Conservation (phyloP, 2,888 invertebrate species). For the Congeria kusceri region DNA sequence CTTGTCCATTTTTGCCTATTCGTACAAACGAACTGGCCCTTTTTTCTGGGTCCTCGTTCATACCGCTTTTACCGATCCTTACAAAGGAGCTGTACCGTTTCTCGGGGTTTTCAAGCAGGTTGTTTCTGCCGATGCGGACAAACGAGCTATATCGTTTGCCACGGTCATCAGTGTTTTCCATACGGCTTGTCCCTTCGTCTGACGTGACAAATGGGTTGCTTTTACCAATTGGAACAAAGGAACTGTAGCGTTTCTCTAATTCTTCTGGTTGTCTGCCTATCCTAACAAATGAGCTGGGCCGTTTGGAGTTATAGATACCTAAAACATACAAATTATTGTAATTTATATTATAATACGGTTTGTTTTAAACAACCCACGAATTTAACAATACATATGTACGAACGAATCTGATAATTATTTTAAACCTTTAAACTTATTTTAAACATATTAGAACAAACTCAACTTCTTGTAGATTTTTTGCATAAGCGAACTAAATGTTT, state of each 20-base stretch:
- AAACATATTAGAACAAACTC: too few species aligned
- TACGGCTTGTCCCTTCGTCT: constrained; percentile 1
- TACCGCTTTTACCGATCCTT: constrained; percentile 34
- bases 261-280: constrained; percentile 49
- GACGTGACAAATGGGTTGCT: constrained; percentile 19
- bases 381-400: too few species aligned
- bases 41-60: neutral
- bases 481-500: too few species aligned
- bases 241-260: constrained; percentile 41
- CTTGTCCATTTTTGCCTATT: constrained; percentile 39
- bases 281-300: constrained; percentile 58
- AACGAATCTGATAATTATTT: too few species aligned
- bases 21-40: constrained; percentile 45
- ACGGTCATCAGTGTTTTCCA: neutral
- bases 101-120: neutral
- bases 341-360: too few species aligned
- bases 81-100: constrained; percentile 34
- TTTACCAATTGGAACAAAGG: constrained; percentile 67
- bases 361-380: too few species aligned
- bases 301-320: constrained; percentile 17
- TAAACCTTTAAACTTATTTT: too few species aligned
- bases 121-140: constrained; percentile 51
- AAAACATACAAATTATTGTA: too few species aligned
- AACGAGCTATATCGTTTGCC: constrained; percentile 43
- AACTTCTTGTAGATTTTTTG: too few species aligned